Percentiles rank a stretch among this genome's conserved stretches.
These are phyloP conservation scores for Clostera curtula DNA, from an alignment of 2,888 invertebrate species.

Conservation along the genomic window DNA sequence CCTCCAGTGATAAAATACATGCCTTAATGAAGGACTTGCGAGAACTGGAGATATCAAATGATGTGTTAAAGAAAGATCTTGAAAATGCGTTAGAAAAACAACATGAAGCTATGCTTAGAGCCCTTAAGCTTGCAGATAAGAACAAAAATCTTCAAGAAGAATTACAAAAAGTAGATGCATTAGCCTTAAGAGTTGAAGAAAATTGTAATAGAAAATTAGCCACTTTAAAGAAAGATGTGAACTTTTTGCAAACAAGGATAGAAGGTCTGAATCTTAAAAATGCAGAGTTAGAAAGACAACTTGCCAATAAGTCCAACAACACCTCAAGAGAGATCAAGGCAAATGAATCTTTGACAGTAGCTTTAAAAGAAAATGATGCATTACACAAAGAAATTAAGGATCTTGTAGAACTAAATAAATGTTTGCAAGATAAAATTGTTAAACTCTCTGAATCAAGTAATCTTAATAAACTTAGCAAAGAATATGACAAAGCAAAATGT, in stretches of 20 bases:
- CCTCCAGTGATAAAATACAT: constrained; percentile 68
- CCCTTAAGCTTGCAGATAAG: constrained; percentile 81
- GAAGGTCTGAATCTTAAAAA: constrained; percentile 58
- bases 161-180: constrained; percentile 81
- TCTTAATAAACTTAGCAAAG: constrained; percentile 24
- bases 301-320: constrained; percentile 49
- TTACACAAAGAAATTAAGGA: constrained; percentile 63
- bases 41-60: constrained; percentile 75
- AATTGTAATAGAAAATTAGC: constrained; percentile 83
- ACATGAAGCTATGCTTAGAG: constrained; percentile 88
- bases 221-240: constrained; percentile 76
- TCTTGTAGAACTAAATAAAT: constrained; percentile 61
- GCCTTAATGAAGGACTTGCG: constrained; percentile 76
- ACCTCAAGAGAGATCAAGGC: constrained; percentile 23
- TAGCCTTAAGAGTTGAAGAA: constrained; percentile 84
- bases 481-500: constrained; percentile 32
- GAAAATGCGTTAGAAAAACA: constrained; percentile 78
- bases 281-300: constrained; percentile 73
- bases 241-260: constrained; percentile 71
- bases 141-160: constrained; percentile 82
- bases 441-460: constrained; percentile 36
- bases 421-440: constrained; percentile 61
- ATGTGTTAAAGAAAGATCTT: constrained; percentile 58
- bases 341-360: constrained; percentile 37
- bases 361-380: constrained; percentile 53